Evolutionary conservation across 2,888 invertebrate species (phyloP), one percentile per base, ranked within the genome.

Genomic region (Lasius platythorax): DNA sequence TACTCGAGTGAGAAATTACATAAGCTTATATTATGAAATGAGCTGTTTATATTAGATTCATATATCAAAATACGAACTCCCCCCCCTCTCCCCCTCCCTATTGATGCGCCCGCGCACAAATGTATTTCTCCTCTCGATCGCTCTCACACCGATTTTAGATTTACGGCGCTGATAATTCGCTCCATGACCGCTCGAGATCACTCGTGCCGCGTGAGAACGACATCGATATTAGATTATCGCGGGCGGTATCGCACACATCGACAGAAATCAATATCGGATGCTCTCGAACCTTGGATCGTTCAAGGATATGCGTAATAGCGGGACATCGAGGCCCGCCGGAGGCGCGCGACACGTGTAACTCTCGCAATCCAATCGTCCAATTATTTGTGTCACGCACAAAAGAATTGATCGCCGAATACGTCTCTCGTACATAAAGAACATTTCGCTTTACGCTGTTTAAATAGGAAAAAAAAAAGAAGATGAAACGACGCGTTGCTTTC

Each of bases 191-290:
- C 37, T 75, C 76, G 68, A 58, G 68, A 67, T 78, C 67, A 56
- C n/a, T 63, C n/a, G 15, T 5, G 5, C 28, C 56, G 37, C 18
- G n/a, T 63, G 40, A 72, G 37, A 64, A 70, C 9, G 63, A 23
- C 23, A 63, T 23, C 37, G 50, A 75, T 28, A 78, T 33, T 78
- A 37, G 46, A 66, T 86, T 88, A 86, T 88, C 84, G 70, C 66
- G 9, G 56, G 28, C 58, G 11, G n/a, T 30, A 75, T 79, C 40
- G 75, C 66, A 72, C 50, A 30, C 40, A 82, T 87, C 70, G 64
- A 81, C 58, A 43, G 4, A 50, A 83, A 86, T 79, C 72, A 72
- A 83, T 75, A 82, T 84, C 43, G 56, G 15, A 15, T 58, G 23
- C 23, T 23, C 23, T 23, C 33, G 68, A 73, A 68, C 68, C 83